These are phyloP conservation scores for Magallana angulata DNA, from an alignment of 1,140 invertebrate species.

Conservation along the genomic window DNA sequence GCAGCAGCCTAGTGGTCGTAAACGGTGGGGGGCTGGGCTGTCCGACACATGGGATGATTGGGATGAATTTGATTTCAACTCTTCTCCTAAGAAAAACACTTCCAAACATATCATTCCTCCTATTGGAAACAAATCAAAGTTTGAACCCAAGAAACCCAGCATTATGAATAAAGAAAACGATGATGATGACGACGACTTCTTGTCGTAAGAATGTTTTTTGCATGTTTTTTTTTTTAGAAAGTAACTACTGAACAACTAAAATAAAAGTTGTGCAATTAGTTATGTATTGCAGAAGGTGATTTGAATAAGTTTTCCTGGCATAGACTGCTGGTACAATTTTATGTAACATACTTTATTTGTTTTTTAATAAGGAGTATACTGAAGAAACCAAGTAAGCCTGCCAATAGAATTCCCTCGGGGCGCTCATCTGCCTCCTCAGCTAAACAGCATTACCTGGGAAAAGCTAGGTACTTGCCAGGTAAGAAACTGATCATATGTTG, in stretches of 20 bases:
- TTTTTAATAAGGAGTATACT: conserved; percentile 48
- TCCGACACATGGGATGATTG: conserved; percentile 76
- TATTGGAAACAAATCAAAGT: conserved; percentile 26
- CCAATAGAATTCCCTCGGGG: conserved; percentile 70
- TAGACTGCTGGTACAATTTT: too few species aligned
- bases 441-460: conserved; percentile 87
- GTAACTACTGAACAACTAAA: too few species aligned
- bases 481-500: conserved; percentile 20
- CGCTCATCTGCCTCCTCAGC: conserved; percentile 81
- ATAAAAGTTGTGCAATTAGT: too few species aligned
- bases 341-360: conserved; percentile 3
- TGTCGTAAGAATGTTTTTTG: conserved; percentile 61
- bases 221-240: conserved; percentile 12
- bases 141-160: conserved; percentile 24
- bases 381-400: conserved; percentile 62
- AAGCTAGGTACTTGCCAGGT: conserved; percentile 87
- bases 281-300: too few species aligned
- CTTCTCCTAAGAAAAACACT: conserved; percentile 63
- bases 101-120: conserved; percentile 56
- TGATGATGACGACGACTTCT: conserved; percentile 74
- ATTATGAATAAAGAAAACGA: conserved; percentile 46
- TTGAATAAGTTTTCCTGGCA: too few species aligned
- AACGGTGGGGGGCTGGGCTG: conserved; percentile 68
- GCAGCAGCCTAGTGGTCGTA: conserved; percentile 60
- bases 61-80: conserved; percentile 72